Base-by-base conservation (phyloP, 23 tunicate genomes). In the Corella eumyota region DNA sequence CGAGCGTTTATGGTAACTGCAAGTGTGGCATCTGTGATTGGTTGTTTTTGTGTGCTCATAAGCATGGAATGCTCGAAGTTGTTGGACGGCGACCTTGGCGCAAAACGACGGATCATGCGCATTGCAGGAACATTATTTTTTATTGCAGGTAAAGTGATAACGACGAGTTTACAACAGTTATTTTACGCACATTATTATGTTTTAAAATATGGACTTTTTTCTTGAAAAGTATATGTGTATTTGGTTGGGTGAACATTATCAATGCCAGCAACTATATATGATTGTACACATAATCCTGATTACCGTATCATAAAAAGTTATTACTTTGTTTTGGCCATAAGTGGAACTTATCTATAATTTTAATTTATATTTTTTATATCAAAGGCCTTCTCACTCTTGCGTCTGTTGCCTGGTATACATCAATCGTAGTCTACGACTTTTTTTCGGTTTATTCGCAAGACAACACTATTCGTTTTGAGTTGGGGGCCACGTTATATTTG, bases 401-500 rank as follows among this genome's bases (percentile, higher is more conserved):
- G 6, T 82, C 92, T 20, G 53, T 73, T 1, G 47, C 71, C 0
- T 82, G 92, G 92, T 86, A 77, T 66, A 66, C 86, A 1, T 78
- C 65, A 5, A 71, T 86, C 62, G 64, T 86, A 1, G 47, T 86
- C 19, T 52, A 50, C 30, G 80, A 86, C 11, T 86, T 67, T 66
- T 86, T 76, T 56, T 72, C 83, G 6, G 71, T 58, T 15, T 65
- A 45, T 25, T 73, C 73, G 54, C 76, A 73, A 47, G 92, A 82
- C 60, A 82, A 82, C 71, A 38, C 68, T 40, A 50, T 82, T 29
- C 72, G 79, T 13, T 82, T 73, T 76, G 78, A 77, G 21, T 22
- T 82, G 34, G 92, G 92, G 1, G 92, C 81, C 3, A 67, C 92
- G 1, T 2, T 82, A 5, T 82, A 82, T 62, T 66, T 82, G 22